phyloP scores from a whole-genome alignment of 2,797 vertebrate species.

The Lagorchestes hirsutus region DNA sequence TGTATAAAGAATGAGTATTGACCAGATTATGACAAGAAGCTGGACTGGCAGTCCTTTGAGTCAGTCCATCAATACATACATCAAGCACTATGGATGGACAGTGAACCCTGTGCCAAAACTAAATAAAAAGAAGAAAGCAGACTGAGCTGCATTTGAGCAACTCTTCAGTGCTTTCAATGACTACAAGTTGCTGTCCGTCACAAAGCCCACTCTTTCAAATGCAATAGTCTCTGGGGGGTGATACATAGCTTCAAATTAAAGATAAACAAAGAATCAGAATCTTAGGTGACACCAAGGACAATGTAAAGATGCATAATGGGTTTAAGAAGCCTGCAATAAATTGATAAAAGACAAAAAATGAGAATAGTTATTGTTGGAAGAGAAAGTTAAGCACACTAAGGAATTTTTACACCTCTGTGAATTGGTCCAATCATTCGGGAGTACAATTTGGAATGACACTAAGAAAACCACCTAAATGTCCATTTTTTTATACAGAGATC shows the following conservation, averaged over 20 bases:
- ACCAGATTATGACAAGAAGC: background rate
- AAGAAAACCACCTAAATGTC: background rate
- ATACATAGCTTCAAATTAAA: background rate
- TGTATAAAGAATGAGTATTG: constrained; percentile 2
- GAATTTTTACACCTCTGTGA: background rate
- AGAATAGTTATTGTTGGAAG: background rate
- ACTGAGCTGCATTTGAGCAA: background rate
- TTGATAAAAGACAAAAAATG: background rate
- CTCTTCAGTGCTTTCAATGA: background rate
- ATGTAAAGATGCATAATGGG: background rate
- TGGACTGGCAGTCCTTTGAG: background rate
- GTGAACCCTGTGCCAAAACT: background rate
- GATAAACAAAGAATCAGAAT: background rate
- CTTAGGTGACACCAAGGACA: background rate
- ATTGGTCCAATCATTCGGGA: background rate
- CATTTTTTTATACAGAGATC: background rate
- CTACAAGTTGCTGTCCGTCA: background rate
- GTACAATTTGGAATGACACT: background rate
- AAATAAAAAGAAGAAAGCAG: background rate
- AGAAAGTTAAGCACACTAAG: background rate
- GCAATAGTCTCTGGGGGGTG: background rate
- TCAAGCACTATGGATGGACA: background rate
- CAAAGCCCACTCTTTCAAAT: background rate
- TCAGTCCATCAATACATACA: background rate
- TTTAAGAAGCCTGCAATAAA: background rate